These are phyloP conservation scores for Acleris laterana DNA, from an alignment of 2,888 invertebrate genomes.

Conservation along the genomic window DNA sequence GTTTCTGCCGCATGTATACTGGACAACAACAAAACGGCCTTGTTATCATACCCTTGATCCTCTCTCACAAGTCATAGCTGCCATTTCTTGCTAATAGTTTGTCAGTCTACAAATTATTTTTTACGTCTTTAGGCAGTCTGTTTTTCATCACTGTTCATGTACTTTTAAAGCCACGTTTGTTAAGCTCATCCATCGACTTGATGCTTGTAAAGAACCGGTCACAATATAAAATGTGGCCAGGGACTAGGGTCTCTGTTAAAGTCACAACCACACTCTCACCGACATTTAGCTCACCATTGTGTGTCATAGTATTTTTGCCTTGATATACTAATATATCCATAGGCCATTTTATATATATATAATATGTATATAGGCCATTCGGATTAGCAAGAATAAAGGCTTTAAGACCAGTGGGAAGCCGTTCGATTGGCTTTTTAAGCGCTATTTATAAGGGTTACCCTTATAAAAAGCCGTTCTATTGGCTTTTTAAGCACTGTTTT, in stretches of 20 bases:
- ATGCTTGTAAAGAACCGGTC: slow-evolving; percentile 40
- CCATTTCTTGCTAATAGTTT: slow-evolving; percentile 15
- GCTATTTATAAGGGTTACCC: too few species aligned
- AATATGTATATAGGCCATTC: slow-evolving; percentile 36
- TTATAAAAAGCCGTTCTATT: too few species aligned
- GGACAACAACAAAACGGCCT: slow-evolving; percentile 37
- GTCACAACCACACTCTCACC: slow-evolving; percentile 38
- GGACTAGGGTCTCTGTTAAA: slow-evolving; percentile 35
- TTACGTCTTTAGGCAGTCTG: slow-evolving; percentile 18
- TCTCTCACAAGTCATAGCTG: slow-evolving; percentile 33
- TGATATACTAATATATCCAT: slow-evolving; percentile 27
- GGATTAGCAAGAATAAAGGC: slow-evolving; percentile 42
- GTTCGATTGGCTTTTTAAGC: too few species aligned
- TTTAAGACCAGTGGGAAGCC: slow-evolving; percentile 41
- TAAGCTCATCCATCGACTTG: slow-evolving; percentile 28
- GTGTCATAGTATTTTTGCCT: background rate
- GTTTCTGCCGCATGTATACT: slow-evolving; percentile 29
- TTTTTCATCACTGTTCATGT: slow-evolving; percentile 39
- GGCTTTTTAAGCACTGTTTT: too few species aligned
- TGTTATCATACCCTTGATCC: slow-evolving; percentile 38
- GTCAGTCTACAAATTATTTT: slow-evolving; percentile 16
- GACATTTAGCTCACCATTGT: slow-evolving; percentile 36
- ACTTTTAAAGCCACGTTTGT: slow-evolving; percentile 23
- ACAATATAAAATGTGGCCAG: slow-evolving; percentile 40
- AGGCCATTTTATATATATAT: too few species aligned